Conservation (phyloP, 1,140 invertebrate genomes). For the Drosophila funebris region DNA sequence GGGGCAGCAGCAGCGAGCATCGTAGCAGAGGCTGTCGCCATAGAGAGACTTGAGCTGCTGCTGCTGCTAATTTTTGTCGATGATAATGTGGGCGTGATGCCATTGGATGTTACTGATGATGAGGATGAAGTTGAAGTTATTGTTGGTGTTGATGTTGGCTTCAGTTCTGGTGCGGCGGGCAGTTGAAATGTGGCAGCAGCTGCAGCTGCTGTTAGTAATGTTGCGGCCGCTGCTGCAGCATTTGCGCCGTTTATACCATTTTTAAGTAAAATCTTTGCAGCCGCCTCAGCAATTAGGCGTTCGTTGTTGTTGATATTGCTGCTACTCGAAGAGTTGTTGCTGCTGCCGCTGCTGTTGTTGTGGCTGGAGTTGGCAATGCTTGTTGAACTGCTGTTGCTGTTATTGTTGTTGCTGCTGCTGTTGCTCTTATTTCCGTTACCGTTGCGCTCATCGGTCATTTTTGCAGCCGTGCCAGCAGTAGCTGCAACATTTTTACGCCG, state of each 20-base stretch:
- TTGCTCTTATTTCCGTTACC: conserved; percentile 62
- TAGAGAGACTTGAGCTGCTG: conserved; percentile 44
- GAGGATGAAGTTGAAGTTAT: conserved; percentile 27
- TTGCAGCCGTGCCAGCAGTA: conserved; percentile 76
- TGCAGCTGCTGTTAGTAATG: conserved; percentile 44
- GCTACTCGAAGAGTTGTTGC: conserved; percentile 22
- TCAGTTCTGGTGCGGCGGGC: conserved; percentile 53
- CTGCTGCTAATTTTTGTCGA: conserved; percentile 41
- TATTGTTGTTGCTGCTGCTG: conserved; percentile 38
- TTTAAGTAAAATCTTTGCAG: conserved; percentile 76
- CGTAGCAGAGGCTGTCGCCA: conserved; percentile 68
- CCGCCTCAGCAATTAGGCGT: conserved; percentile 76
- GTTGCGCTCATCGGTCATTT: conserved; percentile 85
- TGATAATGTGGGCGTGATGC: conserved; percentile 56
- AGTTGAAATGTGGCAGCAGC: conserved; percentile 57
- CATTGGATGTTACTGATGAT: conserved; percentile 60
- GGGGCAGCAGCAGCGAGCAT: conserved; percentile 47
- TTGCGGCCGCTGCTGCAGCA: conserved; percentile 45
- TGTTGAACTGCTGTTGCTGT: conserved; percentile 23
- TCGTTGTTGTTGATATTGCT: conserved; percentile 56
- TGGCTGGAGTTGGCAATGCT: conserved; percentile 32
- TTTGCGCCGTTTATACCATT: conserved; percentile 77
- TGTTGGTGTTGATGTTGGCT: conserved; percentile 17
- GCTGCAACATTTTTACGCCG: conserved; percentile 50
- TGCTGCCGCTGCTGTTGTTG: conserved; percentile 31